These are phyloP conservation scores for Mycetomoellerius zeteki DNA, from an alignment of 1,140 invertebrate species.

Conservation along the genomic window DNA sequence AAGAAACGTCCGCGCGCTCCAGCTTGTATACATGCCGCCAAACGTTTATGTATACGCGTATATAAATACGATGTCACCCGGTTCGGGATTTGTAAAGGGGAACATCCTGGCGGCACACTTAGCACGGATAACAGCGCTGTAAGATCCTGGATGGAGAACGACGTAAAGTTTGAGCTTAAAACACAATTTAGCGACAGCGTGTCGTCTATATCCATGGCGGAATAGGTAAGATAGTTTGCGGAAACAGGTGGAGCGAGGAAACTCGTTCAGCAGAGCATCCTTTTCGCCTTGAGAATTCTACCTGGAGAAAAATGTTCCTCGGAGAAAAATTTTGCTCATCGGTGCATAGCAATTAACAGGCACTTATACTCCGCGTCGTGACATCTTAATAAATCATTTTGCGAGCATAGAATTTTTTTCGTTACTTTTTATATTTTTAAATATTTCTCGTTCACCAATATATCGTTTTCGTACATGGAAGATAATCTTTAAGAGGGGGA, in stretches of 20 bases:
- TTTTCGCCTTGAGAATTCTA: slow-evolving; percentile 64
- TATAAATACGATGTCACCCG: slow-evolving; percentile 40
- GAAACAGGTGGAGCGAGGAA: slow-evolving; percentile 65
- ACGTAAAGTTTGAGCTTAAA: slow-evolving; percentile 76
- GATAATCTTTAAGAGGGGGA: not conserved
- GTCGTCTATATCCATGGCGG: slow-evolving; percentile 69
- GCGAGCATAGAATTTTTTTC: not conserved
- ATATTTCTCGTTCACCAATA: not conserved
- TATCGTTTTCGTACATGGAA: not conserved
- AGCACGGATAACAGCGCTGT: slow-evolving; percentile 63
- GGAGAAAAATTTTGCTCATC: slow-evolving; percentile 47
- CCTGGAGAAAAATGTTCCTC: slow-evolving; percentile 39
- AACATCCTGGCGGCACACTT: slow-evolving; percentile 64
- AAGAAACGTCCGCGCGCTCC: slow-evolving; percentile 53
- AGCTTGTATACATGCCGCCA: not conserved
- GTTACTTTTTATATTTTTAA: not conserved
- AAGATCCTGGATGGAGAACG: slow-evolving; percentile 45
- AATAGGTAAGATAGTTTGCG: slow-evolving; percentile 69
- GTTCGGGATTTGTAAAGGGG: slow-evolving; percentile 64
- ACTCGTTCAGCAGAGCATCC: slow-evolving; percentile 69
- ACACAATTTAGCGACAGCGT: slow-evolving; percentile 75
- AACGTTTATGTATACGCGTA: slow-evolving; percentile 47
- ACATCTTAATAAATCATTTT: slow-evolving; percentile 35
- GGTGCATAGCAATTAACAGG: slow-evolving; percentile 53
- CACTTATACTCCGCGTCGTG: slow-evolving; percentile 29